These are phyloP conservation scores for Coelinius sp. DNA, from an alignment of 2,888 invertebrate genomes.

Conservation along the genomic window DNA sequence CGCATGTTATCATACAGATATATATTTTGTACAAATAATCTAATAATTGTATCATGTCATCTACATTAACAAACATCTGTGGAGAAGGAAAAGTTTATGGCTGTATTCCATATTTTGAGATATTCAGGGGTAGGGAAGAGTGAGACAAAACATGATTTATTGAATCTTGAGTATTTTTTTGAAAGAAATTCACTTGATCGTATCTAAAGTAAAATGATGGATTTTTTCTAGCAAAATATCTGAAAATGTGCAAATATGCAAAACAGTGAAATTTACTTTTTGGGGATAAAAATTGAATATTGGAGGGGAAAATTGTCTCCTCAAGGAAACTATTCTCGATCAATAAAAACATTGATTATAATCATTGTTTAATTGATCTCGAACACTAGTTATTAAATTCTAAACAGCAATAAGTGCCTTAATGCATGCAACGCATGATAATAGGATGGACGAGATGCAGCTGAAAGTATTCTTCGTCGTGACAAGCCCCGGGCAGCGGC, in stretches of 20 bases:
- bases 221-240: no score
- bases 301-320: background rate
- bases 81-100: background rate
- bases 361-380: background rate
- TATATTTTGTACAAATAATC: constrained; percentile 8
- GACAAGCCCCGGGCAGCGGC: constrained; percentile 68
- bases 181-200: no score
- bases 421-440: constrained; percentile 70
- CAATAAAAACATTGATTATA: background rate
- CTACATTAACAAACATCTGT: constrained; percentile 7
- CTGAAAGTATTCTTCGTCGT: constrained; percentile 67
- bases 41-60: constrained; percentile 28
- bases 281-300: background rate
- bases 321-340: background rate
- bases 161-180: background rate
- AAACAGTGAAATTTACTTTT: background rate
- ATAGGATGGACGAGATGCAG: constrained; percentile 69
- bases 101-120: background rate
- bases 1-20: constrained; percentile 23
- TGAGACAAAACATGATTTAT: background rate
- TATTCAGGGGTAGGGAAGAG: background rate
- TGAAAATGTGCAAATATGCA: background rate
- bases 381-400: constrained; percentile 32
- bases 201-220: no score
- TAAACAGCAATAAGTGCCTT: constrained; percentile 64